Conservation (phyloP, 1,140 invertebrate genomes). For the Pteromalus puparum region DNA sequence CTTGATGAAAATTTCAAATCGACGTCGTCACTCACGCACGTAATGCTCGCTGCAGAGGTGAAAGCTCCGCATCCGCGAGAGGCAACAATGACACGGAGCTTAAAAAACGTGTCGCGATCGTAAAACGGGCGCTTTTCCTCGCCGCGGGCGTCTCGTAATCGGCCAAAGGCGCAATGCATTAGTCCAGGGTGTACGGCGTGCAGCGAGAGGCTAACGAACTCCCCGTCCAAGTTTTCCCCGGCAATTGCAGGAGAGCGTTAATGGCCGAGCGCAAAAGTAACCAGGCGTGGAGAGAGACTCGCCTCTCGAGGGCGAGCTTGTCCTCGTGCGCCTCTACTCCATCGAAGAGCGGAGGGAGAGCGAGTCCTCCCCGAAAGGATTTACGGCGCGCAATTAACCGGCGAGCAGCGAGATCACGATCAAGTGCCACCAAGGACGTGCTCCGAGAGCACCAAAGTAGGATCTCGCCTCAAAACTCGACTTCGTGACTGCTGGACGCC, state of each 20-base stretch:
- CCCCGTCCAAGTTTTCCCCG: constrained; percentile 34
- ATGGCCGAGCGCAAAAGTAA: constrained; percentile 51
- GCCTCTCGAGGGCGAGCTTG: constrained; percentile 28
- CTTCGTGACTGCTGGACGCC: not conserved
- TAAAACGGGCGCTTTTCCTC: not conserved
- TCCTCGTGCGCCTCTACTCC: constrained; percentile 23
- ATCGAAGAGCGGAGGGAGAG: not conserved
- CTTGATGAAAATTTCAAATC: constrained; percentile 8
- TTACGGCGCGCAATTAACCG: constrained; percentile 51
- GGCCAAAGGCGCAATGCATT: constrained; percentile 21
- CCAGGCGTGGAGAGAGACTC: constrained; percentile 44
- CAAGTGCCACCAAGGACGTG: constrained; percentile 47
- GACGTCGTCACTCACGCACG: not conserved
- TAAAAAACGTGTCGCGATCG: not conserved
- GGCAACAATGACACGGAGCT: not conserved
- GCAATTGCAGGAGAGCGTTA: constrained; percentile 48
- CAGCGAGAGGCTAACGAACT: constrained; percentile 46
- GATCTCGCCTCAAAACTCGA: constrained; percentile 20
- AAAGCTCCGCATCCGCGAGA: not conserved
- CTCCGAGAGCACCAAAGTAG: constrained; percentile 21
- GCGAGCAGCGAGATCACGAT: constrained; percentile 49
- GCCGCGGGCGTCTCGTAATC: constrained; percentile 25
- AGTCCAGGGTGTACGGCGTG: not conserved
- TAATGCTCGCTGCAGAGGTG: not conserved
- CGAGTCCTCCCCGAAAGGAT: constrained; percentile 26